phyloP scores from a whole-genome alignment of 2,888 invertebrate genomes.

The Megastigmus dorsalis region DNA sequence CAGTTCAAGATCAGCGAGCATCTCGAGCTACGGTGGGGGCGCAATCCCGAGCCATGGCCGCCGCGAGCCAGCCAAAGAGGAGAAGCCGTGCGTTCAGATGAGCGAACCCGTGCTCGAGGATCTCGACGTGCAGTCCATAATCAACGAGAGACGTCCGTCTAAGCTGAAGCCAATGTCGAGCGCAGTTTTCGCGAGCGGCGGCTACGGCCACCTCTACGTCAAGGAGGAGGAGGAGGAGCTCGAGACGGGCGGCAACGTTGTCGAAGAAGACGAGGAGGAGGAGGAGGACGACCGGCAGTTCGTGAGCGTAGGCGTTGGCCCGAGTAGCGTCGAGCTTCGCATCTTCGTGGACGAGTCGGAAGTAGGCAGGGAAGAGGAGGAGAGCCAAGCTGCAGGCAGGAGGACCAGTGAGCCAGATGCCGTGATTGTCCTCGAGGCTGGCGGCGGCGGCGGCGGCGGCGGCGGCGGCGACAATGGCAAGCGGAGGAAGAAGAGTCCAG shows the following conservation, averaged over 20 bases:
- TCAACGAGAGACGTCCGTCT: conserved; percentile 71
- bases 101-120: conserved; percentile 60
- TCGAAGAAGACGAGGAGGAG: conserved; percentile 22
- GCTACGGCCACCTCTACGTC: conserved; percentile 63
- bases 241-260: no score
- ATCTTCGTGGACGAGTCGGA: conserved; percentile 66
- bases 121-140: conserved; percentile 71
- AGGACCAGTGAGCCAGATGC: no score
- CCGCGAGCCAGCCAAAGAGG: conserved; percentile 54
- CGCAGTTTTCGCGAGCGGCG: conserved; percentile 30
- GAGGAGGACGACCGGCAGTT: conserved; percentile 16
- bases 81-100: conserved; percentile 36
- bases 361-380: not conserved
- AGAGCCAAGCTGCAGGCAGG: not conserved
- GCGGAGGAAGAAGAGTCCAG: conserved; percentile 34
- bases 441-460: no score
- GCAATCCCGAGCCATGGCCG: conserved; percentile 53
- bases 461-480: no score
- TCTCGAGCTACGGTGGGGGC: conserved; percentile 36
- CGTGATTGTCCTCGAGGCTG: no score
- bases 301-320: conserved; percentile 51
- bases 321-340: conserved; percentile 61
- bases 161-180: conserved; percentile 59
- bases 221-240: conserved; percentile 53
- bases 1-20: conserved; percentile 48